Evolutionary conservation across 53 echinoderm and acorn worm species (phyloP).

Genomic region (Echinarachnius parma): DNA sequence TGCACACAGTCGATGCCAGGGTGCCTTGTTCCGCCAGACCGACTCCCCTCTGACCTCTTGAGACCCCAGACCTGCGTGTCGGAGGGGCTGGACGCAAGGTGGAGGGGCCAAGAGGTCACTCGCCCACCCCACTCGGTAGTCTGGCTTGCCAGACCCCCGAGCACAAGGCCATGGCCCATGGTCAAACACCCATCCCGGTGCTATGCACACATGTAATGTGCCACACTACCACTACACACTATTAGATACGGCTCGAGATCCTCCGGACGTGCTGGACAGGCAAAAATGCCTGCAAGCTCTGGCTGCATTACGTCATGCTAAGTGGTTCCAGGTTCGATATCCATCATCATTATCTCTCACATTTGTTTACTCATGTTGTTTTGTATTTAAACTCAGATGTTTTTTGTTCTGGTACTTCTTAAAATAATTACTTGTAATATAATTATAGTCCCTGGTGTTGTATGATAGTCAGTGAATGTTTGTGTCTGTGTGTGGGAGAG

Average conservation of each 20-base stretch:
- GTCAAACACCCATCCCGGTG: constrained; percentile 99
- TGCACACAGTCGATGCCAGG: constrained; percentile 18
- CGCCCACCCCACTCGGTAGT: no score
- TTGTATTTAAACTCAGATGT: no score
- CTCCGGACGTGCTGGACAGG: constrained; percentile 99
- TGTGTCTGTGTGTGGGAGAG: constrained; percentile 10
- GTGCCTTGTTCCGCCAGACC: constrained; percentile 44
- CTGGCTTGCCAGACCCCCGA: constrained; percentile 25
- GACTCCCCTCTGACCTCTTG: constrained; percentile 36
- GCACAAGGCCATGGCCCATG: constrained; percentile 42
- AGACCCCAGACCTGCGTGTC: constrained; percentile 22
- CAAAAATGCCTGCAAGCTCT: constrained; percentile 99
- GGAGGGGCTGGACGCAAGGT: constrained; percentile 44
- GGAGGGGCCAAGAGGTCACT: constrained; percentile 39
- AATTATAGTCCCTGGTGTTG: not conserved
- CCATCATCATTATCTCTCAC: not conserved
- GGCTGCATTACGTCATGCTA: constrained; percentile 99
- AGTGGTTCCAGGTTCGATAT: constrained; percentile 99
- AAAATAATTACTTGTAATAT: no score
- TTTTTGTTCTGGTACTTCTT: no score
- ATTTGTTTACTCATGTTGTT: constrained; percentile 2
- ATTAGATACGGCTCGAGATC: constrained; percentile 96
- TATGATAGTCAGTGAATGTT: no score
- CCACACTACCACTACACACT: no score
- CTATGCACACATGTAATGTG: constrained; percentile 54